These are phyloP conservation scores for Mesoclemmys tuberculata DNA, from an alignment of 2,113 vertebrate genomes.

Conservation along the genomic window DNA sequence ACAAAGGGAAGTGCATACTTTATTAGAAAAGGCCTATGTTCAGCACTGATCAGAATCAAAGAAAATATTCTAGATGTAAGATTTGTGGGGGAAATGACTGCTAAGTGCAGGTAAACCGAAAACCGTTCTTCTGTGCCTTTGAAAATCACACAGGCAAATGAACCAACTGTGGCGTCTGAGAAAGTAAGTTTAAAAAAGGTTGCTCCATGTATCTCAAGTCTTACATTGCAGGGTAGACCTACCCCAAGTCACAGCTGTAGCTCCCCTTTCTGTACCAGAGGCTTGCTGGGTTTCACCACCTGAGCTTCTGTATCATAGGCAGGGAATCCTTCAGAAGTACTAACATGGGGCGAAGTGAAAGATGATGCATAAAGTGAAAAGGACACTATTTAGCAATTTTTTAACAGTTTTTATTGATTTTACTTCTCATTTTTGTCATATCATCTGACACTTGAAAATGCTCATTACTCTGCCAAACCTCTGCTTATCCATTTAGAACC, in stretches of 20 bases:
- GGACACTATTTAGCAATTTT: neutral
- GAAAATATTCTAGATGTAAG: neutral
- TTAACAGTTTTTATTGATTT: neutral
- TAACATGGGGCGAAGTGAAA: neutral
- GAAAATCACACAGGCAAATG: neutral
- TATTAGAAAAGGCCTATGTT: neutral
- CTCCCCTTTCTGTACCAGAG: neutral
- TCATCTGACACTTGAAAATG: neutral
- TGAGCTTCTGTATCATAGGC: neutral
- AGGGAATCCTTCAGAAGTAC: neutral
- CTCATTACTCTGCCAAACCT: neutral
- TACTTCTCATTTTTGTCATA: neutral
- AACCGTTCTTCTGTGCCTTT: neutral
- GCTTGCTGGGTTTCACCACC: neutral
- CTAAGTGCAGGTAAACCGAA: neutral
- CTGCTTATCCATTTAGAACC: neutral
- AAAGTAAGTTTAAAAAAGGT: neutral
- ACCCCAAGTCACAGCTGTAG: fast-evolving
- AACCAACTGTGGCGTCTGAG: neutral
- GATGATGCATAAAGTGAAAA: neutral
- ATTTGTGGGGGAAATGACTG: neutral
- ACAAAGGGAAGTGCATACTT: neutral
- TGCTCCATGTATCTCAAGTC: neutral
- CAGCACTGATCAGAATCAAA: neutral
- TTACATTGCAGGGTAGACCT: neutral